Base-by-base conservation (phyloP, 2,113 vertebrate genomes). In the Chloropsis cyanopogon region DNA sequence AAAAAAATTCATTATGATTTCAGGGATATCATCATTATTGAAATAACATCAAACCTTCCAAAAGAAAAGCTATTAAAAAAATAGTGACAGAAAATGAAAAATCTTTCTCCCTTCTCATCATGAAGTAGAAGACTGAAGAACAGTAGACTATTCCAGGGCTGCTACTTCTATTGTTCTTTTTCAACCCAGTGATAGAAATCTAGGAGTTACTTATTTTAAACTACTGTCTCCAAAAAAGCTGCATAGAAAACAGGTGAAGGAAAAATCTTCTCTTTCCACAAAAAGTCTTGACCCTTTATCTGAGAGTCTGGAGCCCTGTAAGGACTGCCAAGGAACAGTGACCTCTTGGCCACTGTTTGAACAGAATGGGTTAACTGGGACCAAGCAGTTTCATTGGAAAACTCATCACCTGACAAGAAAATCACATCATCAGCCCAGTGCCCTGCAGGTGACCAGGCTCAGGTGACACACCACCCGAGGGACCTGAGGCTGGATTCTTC, bases 1-100 rank as follows among this genome's bases (percentile, higher is more conserved):
- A 96, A 26, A 97, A 94, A 93, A n/a, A 37, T 37, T 42, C 6
- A 64, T 68, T n/a, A 14, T 10, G n/a, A 90, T 61, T 82, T 80
- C 82, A 95, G 65, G 14, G 41, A 47, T 46, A 37, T 46, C 23
- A 33, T 26, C 29, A 81, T 44, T 77, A 85, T 1, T 66, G 46
- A 79, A 91, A 70, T 63, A 76, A 86, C 11, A 78, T 10, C 4
- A 70, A 60, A 68, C 47, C 57, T 84, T 56, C 24, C 26, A 46
- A 77, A 86, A 69, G 7, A 23, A 57, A 86, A 41, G 31, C 52
- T 29, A 22, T 47, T 69, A 11, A 42, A 59, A 70, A 68, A 75
- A n/a, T 13, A 19, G 44, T 16, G 18, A 35, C 72, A 20, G 39
- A 42, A 92, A 93, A 79, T 46, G 2, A 86, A 96, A 91, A 47